Conservation (phyloP, 1,140 invertebrate species). For the Drosophila pseudoananassae region DNA sequence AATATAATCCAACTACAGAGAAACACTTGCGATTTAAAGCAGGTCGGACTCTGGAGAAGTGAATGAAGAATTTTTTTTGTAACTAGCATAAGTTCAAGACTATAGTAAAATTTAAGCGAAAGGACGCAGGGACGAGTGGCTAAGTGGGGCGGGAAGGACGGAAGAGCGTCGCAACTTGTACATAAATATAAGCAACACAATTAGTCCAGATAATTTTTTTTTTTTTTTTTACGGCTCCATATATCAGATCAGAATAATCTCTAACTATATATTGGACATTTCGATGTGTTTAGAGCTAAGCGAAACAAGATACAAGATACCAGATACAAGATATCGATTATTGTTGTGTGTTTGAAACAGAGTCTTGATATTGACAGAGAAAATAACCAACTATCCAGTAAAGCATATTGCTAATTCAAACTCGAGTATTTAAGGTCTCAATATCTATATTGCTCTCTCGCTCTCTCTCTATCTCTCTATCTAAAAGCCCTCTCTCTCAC, state of each 20-base stretch:
- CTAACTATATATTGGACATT: conserved; percentile 36
- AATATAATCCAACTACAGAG: not conserved
- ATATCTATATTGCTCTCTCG: conserved; percentile 18
- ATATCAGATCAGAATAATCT: conserved; percentile 48
- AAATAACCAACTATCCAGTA: conserved; percentile 36
- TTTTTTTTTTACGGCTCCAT: conserved; percentile 37
- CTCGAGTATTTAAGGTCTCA: conserved; percentile 37
- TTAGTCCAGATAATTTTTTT: conserved; percentile 24
- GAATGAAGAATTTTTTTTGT: conserved; percentile 55
- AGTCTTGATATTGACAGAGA: conserved; percentile 26
- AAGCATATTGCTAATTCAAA: conserved; percentile 31
- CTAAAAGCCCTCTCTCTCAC: conserved; percentile 11
- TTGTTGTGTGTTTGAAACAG: conserved; percentile 53
- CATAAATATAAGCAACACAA: conserved; percentile 20
- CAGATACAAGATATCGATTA: conserved; percentile 31
- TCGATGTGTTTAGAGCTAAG: conserved; percentile 45
- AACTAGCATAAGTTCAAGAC: conserved; percentile 65
- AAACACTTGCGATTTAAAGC: not conserved
- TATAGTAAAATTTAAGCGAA: conserved; percentile 58
- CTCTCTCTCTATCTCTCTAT: conserved; percentile 16
- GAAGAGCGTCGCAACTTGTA: conserved; percentile 20
- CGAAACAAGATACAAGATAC: not conserved
- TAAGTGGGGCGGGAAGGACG: too few species aligned
- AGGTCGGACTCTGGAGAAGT: not conserved
- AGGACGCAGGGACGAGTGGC: not conserved